phyloP scores from a whole-genome alignment of 2,888 invertebrate genomes.

The Drosophila robusta region DNA sequence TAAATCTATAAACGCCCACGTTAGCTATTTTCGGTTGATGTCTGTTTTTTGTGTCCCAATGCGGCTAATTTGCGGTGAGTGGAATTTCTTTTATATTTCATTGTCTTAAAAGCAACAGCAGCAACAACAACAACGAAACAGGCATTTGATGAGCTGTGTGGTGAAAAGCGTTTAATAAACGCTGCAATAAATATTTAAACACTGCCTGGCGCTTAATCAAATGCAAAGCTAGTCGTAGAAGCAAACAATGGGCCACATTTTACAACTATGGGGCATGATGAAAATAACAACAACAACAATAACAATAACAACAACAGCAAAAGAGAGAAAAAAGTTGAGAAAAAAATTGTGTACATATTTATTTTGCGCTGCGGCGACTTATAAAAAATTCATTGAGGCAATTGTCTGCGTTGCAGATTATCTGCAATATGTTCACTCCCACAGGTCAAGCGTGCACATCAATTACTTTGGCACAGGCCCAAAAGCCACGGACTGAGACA shows the following conservation, averaged over 20 bases:
- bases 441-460: constrained; percentile 84
- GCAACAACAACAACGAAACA: constrained; percentile 13
- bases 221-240: constrained; percentile 49
- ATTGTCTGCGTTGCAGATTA: constrained; percentile 83
- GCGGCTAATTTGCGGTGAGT: constrained; percentile 54
- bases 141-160: constrained; percentile 54
- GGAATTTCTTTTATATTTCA: constrained; percentile 56
- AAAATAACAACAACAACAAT: constrained; percentile 37
- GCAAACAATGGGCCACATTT: constrained; percentile 74
- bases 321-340: constrained; percentile 3
- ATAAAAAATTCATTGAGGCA: constrained; percentile 79
- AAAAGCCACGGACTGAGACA: constrained; percentile 53
- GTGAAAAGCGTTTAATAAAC: constrained; percentile 74
- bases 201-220: constrained; percentile 63
- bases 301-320: constrained; percentile 28
- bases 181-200: constrained; percentile 69
- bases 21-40: constrained; percentile 38
- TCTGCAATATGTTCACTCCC: constrained; percentile 84
- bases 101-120: constrained; percentile 31
- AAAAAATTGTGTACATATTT: constrained; percentile 47
- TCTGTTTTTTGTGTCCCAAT: constrained; percentile 15
- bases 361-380: constrained; percentile 68
- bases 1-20: constrained; percentile 61
- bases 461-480: constrained; percentile 84
- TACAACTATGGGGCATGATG: constrained; percentile 65